These are phyloP conservation scores for Callipepla squamata DNA, from an alignment of 2,113 vertebrate genomes.

Conservation along the genomic window DNA sequence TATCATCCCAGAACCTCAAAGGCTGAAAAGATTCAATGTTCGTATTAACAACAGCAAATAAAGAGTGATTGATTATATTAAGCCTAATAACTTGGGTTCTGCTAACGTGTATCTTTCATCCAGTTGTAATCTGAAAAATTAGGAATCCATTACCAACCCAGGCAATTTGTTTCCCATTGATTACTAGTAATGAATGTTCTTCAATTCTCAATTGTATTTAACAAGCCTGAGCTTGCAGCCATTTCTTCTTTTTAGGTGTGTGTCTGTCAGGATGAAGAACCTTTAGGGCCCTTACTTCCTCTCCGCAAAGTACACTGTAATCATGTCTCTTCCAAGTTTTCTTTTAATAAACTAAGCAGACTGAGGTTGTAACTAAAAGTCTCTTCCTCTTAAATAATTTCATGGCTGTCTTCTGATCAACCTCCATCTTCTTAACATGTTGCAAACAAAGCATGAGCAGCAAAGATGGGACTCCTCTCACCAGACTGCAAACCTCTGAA, in stretches of 20 bases:
- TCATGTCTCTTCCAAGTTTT: neutral
- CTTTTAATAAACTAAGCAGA: neutral
- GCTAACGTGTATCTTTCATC: neutral
- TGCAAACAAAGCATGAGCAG: neutral
- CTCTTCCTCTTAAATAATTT: neutral
- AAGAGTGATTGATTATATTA: neutral
- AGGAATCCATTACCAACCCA: neutral
- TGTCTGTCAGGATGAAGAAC: neutral
- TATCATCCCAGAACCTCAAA: neutral
- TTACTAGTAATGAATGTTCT: conserved; percentile 21
- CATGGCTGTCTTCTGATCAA: neutral
- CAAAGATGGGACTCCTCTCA: neutral
- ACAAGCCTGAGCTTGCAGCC: neutral
- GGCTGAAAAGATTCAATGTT: conserved; percentile 21
- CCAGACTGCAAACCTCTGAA: neutral
- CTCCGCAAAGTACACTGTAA: neutral
- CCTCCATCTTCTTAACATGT: neutral
- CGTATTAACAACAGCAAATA: conserved; percentile 26
- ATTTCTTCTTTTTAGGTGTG: neutral
- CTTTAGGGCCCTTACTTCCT: neutral
- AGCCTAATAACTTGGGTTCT: neutral
- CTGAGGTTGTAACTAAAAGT: neutral
- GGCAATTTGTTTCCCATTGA: conserved; percentile 50
- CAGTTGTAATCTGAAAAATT: conserved; percentile 26
- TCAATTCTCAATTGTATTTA: conserved; percentile 41